phyloP scores from a whole-genome alignment of 2,113 vertebrate genomes.

The Hepsetus odoe region DNA sequence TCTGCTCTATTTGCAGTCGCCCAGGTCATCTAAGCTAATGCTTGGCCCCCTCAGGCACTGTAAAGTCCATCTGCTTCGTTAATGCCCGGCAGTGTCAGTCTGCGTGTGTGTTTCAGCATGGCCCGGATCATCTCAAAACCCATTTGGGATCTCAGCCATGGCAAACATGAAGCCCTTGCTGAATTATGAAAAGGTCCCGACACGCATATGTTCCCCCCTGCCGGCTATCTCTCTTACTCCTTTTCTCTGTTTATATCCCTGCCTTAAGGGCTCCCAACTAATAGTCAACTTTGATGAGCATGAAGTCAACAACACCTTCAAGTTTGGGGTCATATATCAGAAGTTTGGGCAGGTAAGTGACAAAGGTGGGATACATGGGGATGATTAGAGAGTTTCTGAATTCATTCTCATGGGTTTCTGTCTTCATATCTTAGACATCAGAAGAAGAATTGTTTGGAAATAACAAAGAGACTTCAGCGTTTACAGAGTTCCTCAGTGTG shows the following conservation, averaged over 20 bases:
- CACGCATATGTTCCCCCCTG: slow-evolving; percentile 47
- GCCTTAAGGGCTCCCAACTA: slow-evolving; percentile 88
- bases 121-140: slow-evolving; percentile 30
- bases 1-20: slow-evolving; percentile 42
- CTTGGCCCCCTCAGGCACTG: slow-evolving; percentile 37
- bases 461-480: slow-evolving; percentile 88
- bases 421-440: slow-evolving; percentile 78
- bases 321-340: slow-evolving; percentile 96
- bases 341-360: slow-evolving; percentile 91
- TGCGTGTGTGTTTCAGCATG: slow-evolving; percentile 14
- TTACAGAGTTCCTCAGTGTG: slow-evolving; percentile 86
- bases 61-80: slow-evolving; percentile 51
- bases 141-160: slow-evolving; percentile 34
- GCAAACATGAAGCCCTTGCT: slow-evolving; percentile 36
- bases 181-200: slow-evolving; percentile 50
- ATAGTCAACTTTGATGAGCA: slow-evolving; percentile 95
- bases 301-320: slow-evolving; percentile 96
- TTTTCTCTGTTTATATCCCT: background rate
- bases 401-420: background rate
- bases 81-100: slow-evolving; percentile 9
- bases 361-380: background rate
- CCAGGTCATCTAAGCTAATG: slow-evolving; percentile 50
- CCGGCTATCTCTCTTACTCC: slow-evolving; percentile 20
- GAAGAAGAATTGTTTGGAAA: slow-evolving; percentile 93
- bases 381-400: no score